Evolutionary conservation across 2,888 invertebrate species (phyloP), one percentile per base, ranked within the genome.

Genomic region (Diaprepes abbreviatus): DNA sequence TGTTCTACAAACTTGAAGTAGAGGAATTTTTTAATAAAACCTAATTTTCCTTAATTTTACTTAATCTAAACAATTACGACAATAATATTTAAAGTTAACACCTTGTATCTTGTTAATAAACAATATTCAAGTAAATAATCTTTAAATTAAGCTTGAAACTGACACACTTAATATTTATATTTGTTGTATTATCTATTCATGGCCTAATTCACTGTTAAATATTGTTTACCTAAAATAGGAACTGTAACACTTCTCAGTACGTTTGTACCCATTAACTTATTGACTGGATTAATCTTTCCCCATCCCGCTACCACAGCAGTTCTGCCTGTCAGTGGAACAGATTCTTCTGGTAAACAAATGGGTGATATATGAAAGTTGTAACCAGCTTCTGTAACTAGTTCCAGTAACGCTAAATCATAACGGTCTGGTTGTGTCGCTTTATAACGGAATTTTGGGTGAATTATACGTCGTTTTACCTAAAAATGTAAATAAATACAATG

Each of bases 371-470:
- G 92, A 63, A 82, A 82, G 38, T 79, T 76, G 62, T 78, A 79
- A 4, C 80, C 81, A 12, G 92, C 90, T 0, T 91, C 90, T 1
- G 89, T 87, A 7, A 91, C 87, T n/a, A 94, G 83, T 76, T 90
- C 88, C 19, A 94, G 84, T 0, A 94, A 83, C 0, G 94, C 94
- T 68, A 94, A 86, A 82, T 94, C 94, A 81, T 88, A 93, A 9
- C 94, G 88, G 79, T 94, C 94, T 0, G 94, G 94, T 78, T 94
- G 94, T 0, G 93, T 93, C 80, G 92, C 88, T 6, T 93, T 89
- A 80, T 92, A 94, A 79, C 92, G 89, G 82, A 94, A 94, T 24
- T 90, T 87, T 0, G 94, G 94, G 81, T 94, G 94, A 2, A 94
- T 88, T 65, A 93, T 89, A 81, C 92, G 92, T 76, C 91, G 89